phyloP scores from a whole-genome alignment of 1,140 invertebrate genomes.

The Microvelia longipes region DNA sequence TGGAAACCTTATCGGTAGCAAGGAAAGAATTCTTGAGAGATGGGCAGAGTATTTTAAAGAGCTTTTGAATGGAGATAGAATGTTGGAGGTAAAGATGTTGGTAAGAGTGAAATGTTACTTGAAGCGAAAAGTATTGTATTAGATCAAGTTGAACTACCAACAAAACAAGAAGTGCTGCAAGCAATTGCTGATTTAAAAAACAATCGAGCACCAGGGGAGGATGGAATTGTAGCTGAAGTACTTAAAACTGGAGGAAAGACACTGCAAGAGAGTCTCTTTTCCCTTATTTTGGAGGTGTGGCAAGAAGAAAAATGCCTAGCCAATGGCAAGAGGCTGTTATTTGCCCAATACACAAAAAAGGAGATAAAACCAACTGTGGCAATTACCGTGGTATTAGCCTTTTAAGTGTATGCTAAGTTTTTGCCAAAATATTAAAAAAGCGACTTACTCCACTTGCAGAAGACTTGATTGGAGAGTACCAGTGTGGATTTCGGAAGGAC shows the following conservation, averaged over 20 bases:
- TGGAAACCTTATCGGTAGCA: not conserved
- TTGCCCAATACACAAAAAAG: conserved; percentile 22
- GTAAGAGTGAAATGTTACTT: not conserved
- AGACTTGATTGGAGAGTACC: no score
- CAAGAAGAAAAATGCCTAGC: conserved; percentile 15
- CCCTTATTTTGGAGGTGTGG: conserved; percentile 15
- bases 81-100: not conserved
- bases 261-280: conserved; percentile 20
- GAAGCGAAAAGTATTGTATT: not conserved
- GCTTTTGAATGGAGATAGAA: conserved; percentile 8
- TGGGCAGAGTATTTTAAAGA: conserved; percentile 14
- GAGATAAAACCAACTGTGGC: conserved; percentile 15
- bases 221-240: no score
- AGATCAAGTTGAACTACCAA: not conserved
- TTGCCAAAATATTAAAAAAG: no score
- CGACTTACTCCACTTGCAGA: no score
- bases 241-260: no score
- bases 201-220: conserved; percentile 20
- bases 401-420: no score
- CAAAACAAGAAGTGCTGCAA: conserved; percentile 7
- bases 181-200: conserved; percentile 16
- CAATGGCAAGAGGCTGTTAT: conserved; percentile 19
- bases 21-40: not conserved
- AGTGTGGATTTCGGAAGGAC: no score
- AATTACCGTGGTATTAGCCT: conserved; percentile 23